Conservation (phyloP, 2,113 vertebrate species). For the Elgaria multicarinata region DNA sequence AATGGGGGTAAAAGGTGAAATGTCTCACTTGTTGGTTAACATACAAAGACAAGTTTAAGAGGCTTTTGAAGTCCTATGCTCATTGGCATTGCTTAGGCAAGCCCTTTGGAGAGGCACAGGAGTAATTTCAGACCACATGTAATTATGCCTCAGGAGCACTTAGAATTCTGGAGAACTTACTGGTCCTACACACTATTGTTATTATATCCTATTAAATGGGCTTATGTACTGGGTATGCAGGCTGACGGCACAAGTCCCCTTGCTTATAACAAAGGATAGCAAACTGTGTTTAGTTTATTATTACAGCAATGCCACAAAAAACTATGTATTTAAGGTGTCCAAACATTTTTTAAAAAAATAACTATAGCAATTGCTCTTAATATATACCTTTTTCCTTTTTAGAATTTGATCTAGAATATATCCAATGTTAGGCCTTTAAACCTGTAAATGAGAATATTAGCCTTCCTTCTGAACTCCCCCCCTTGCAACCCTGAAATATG, state of each 20-base stretch:
- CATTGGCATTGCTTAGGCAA: background rate
- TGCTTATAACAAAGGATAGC: background rate
- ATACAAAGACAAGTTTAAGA: background rate
- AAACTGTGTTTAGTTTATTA: background rate
- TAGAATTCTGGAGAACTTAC: background rate
- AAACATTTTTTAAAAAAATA: background rate
- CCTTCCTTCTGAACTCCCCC: background rate
- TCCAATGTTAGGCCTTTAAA: background rate
- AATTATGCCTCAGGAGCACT: background rate
- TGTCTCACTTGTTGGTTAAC: background rate
- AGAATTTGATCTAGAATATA: background rate
- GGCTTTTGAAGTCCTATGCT: background rate
- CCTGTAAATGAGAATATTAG: background rate
- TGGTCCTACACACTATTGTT: background rate
- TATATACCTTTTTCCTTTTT: background rate
- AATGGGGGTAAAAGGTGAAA: background rate
- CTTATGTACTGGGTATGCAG: background rate
- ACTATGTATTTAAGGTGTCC: background rate
- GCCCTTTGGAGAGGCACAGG: background rate
- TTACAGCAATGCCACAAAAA: background rate
- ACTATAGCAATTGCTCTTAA: background rate
- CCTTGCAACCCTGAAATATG: background rate
- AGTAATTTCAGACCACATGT: background rate
- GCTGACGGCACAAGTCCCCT: background rate
- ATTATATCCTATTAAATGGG: background rate